Evolutionary conservation across 2,888 invertebrate species (phyloP).

Genomic region (Ornithoptera priamus): DNA sequence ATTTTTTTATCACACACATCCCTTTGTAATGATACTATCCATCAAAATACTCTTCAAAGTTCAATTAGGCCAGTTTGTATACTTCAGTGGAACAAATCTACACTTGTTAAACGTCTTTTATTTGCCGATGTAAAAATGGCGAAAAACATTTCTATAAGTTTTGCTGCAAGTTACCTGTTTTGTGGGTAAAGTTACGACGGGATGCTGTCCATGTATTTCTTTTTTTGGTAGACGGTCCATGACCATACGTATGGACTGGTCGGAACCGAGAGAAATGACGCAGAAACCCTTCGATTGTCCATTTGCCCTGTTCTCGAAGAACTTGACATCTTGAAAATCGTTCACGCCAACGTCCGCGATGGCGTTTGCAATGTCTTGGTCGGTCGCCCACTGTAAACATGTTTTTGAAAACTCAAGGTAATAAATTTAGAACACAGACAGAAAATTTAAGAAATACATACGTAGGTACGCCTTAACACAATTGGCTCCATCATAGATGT

Average conservation of each 20-base stretch:
- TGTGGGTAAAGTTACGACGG: constrained; percentile 96
- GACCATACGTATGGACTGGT: constrained; percentile 91
- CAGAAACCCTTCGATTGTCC: constrained; percentile 99
- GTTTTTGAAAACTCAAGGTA: constrained; percentile 59
- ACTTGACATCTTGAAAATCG: constrained; percentile 98
- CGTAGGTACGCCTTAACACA: constrained; percentile 32
- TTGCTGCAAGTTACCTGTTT: constrained; percentile 84
- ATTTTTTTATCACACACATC: too few species aligned
- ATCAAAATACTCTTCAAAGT: too few species aligned
- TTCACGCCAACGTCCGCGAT: constrained; percentile 92
- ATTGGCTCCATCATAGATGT: background rate
- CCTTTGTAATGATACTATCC: too few species aligned
- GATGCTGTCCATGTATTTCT: constrained; percentile 96
- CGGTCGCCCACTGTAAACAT: constrained; percentile 95
- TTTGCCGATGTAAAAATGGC: background rate
- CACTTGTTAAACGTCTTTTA: too few species aligned
- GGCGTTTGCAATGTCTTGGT: constrained; percentile 96
- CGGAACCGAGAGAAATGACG: constrained; percentile 95
- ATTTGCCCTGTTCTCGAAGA: constrained; percentile 99
- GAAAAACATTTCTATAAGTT: background rate
- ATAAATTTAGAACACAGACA: constrained; percentile 37
- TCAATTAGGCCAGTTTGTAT: too few species aligned
- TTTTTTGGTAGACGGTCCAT: constrained; percentile 97
- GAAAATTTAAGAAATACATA: constrained; percentile 39
- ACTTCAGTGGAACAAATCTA: too few species aligned